Evolutionary conservation across 2,888 invertebrate genomes (phyloP).

Genomic region (Leptinotarsa juncta): DNA sequence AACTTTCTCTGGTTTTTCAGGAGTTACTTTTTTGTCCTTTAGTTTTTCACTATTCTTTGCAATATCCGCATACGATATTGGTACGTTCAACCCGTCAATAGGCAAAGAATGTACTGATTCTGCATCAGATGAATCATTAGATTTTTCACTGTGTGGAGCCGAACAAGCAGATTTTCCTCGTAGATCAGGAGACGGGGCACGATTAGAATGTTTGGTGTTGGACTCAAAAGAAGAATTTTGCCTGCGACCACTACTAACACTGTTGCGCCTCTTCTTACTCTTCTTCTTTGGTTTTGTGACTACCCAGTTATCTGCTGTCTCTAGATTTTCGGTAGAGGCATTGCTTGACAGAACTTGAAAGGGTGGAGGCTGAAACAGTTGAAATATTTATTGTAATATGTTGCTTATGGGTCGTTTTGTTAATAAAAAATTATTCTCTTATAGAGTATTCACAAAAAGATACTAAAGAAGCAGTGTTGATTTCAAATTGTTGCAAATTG

Average conservation of each 20-base stretch:
- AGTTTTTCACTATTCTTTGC: slow-evolving; percentile 69
- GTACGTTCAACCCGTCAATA: slow-evolving; percentile 65
- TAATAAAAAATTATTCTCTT: too few relatives aligned
- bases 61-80: slow-evolving; percentile 83
- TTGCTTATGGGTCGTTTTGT: too few relatives aligned
- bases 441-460: too few relatives aligned
- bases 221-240: slow-evolving; percentile 34
- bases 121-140: slow-evolving; percentile 82
- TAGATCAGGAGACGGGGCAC: slow-evolving; percentile 55
- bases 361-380: slow-evolving; percentile 47
- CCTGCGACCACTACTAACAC: slow-evolving; percentile 63
- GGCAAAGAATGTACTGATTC: slow-evolving; percentile 90
- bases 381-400: not conserved
- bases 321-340: slow-evolving; percentile 63
- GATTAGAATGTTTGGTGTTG: slow-evolving; percentile 32
- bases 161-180: slow-evolving; percentile 80
- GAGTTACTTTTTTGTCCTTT: slow-evolving; percentile 55
- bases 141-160: slow-evolving; percentile 86
- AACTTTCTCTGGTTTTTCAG: slow-evolving; percentile 49
- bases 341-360: slow-evolving; percentile 59
- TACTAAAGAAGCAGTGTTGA: too few relatives aligned
- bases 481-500: not conserved
- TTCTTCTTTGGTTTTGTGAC: slow-evolving; percentile 86
- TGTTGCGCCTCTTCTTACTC: slow-evolving; percentile 77
- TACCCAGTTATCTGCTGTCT: slow-evolving; percentile 82